Evolutionary conservation across 53 echinoderm and acorn worm genomes (phyloP).

Genomic region (Astropecten irregularis): DNA sequence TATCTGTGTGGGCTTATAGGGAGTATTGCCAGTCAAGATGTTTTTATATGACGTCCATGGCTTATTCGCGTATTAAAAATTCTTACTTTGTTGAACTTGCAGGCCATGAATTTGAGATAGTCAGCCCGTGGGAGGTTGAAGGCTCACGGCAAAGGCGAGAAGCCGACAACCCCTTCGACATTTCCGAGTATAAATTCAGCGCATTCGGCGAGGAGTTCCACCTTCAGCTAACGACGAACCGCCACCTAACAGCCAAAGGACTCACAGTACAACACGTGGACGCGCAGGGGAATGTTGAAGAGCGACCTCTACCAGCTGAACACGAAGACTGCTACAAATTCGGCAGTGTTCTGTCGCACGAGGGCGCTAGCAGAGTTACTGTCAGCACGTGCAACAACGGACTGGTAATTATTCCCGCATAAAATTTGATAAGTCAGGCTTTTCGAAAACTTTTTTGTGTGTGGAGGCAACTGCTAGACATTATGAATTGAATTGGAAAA

Average conservation of each 20-base stretch:
- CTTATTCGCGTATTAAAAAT: too few species aligned
- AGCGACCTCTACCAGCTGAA: slow-evolving; percentile 43
- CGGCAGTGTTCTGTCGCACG: slow-evolving; percentile 61
- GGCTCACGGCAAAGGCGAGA: not conserved
- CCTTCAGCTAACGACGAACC: slow-evolving; percentile 48
- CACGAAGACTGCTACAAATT: slow-evolving; percentile 57
- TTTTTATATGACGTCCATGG: too few species aligned
- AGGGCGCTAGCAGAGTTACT: slow-evolving; percentile 54
- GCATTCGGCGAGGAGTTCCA: slow-evolving; percentile 71
- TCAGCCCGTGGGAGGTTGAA: slow-evolving; percentile 43
- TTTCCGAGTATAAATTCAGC: slow-evolving; percentile 47
- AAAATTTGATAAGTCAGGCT: not conserved
- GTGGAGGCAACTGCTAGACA: too few species aligned
- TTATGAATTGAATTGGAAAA: too few species aligned
- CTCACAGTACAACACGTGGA: slow-evolving; percentile 47
- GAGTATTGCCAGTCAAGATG: too few species aligned
- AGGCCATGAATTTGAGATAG: slow-evolving; percentile 35
- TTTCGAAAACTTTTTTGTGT: not conserved
- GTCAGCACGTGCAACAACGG: slow-evolving; percentile 73
- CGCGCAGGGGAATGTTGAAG: slow-evolving; percentile 55
- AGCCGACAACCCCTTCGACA: slow-evolving; percentile 24
- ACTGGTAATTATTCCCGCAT: slow-evolving; percentile 77
- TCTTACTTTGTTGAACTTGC: not conserved
- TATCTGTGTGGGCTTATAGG: too few species aligned
- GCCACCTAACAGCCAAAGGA: slow-evolving; percentile 19